Base-by-base conservation (phyloP, 2,113 vertebrate genomes). In the Corvus cornix region DNA sequence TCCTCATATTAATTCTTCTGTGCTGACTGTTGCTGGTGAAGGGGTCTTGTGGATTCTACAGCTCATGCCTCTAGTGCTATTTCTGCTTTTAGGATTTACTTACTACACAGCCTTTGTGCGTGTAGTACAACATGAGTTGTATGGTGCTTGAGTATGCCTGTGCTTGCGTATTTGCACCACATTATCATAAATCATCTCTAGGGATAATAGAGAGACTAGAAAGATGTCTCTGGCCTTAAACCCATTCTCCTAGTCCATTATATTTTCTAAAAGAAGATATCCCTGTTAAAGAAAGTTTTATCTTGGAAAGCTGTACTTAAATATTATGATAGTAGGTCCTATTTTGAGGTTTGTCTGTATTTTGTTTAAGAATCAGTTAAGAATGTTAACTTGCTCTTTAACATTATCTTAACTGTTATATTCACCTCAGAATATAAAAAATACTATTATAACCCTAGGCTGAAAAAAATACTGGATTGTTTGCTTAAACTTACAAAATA, bases 381-480 rank as follows among this genome's bases (percentile, higher is more conserved):
- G 17, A 89, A 70, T 30, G 23, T 4, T 70, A 43, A 27, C 46
- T 56, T 73, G 41, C 21, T 69, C 27, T 31, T 82, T 62, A 58
- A 41, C 19, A 9, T 84, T 68, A 60, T 83, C 37, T 73, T 85
- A 84, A 84, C 43, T 66, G 46, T 70, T 85, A 67, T 16, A 48
- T 95, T 93, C 64, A 66, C n/a, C 17, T 13, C 41, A 88, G 66
- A 73, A 73, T 82, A 44, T 94, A 72, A 94, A 95, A 84, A 94
- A 89, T 84, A 31, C 18, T 53, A 10, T 81, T 33, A 44, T 39
- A 94, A 46, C 22, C 9, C 41, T 13, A 37, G 75, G 60, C 48
- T 56, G 68, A 74, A 62, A 59, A 92, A 91, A 80, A 87, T 22
- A 24, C 4, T 9, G 26, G 4, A 58, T 64, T 62, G 13, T 27